Base-by-base conservation (phyloP, 2,797 vertebrate species). In the Threskiornis aethiopicus region DNA sequence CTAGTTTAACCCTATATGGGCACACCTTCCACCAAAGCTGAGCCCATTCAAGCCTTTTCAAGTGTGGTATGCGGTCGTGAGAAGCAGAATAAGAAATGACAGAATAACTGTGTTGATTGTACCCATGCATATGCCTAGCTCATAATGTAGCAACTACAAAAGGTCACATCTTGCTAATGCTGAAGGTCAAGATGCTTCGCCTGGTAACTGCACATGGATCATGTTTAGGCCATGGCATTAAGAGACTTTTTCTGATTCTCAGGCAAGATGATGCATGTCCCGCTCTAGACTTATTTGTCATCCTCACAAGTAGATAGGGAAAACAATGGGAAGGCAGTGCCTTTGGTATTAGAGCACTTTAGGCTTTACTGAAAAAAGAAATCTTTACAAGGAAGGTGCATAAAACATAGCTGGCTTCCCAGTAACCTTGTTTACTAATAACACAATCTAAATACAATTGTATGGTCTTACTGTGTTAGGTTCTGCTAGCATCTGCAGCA, bases 11-110 rank as follows among this genome's bases (percentile, higher is more conserved):
- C 73, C 66, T 49, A 4, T 20, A 15, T 2, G 55, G 87, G 52
- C 42, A 58, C 47, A 54, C 57, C 57, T 75, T 51, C 44, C 1
- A 2, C 24, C 57, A 41, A 70, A 78, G 7, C 5, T 1, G 1
- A 88, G 31, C 19, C 69, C 42, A 21, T 51, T 62, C 54, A 72
- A 72, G 39, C 13, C 59, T 88, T 84, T 80, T 73, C 24, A 44
- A n/a, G 64, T 0, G 22, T 4, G 22, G 7, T 1, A 20, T 0
- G 16, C 0, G 46, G n/a, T 28, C 61, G 1, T 1, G 8, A 37
- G 49, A 69, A 44, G 29, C 22, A 64, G 35, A 79, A 29, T 14
- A 17, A 59, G n/a, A 33, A 84, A 16, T 19, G 54, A 37, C 22
- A 71, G 58, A 52, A 2, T 17, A 35, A 80, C 41, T 41, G 44